Conservation (phyloP, 2,888 invertebrate species). For the Diachrysia chrysitis region DNA sequence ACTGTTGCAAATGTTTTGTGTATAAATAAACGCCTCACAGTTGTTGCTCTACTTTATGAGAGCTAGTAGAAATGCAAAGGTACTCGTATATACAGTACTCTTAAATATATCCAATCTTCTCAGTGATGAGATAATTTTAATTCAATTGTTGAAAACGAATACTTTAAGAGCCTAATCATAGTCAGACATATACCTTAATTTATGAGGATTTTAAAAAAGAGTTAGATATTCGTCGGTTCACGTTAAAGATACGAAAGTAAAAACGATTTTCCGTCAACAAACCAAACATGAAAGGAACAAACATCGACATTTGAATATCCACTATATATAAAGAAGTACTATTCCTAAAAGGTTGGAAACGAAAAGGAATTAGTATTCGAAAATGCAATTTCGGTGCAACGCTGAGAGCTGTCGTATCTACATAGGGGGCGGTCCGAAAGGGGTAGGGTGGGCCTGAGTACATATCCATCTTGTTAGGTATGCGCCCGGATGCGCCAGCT, state of each 20-base stretch:
- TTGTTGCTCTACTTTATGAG: slow-evolving; percentile 39
- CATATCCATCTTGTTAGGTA: slow-evolving; percentile 89
- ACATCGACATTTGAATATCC: slow-evolving; percentile 46
- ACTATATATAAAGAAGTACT: slow-evolving; percentile 59
- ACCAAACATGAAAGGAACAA: slow-evolving; percentile 26
- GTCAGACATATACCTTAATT: no score
- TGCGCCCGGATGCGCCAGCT: slow-evolving; percentile 89
- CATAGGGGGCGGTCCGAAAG: slow-evolving; percentile 80
- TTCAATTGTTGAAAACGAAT: no score
- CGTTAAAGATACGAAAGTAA: slow-evolving; percentile 3
- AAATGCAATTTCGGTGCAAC: slow-evolving; percentile 88
- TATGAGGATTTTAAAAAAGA: not conserved
- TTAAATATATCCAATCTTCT: not conserved
- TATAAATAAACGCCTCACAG: slow-evolving; percentile 47
- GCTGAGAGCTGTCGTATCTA: slow-evolving; percentile 73
- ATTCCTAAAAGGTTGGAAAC: slow-evolving; percentile 66
- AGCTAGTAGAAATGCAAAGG: not conserved
- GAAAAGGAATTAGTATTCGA: slow-evolving; percentile 85
- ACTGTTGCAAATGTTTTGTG: slow-evolving; percentile 47
- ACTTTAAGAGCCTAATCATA: no score
- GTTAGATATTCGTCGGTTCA: not conserved
- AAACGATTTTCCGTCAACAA: not conserved
- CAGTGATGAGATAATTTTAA: not conserved
- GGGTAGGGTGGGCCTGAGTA: slow-evolving; percentile 78
- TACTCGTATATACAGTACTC: not conserved